Percentiles rank a stretch among this genome's conserved stretches.
These are phyloP conservation scores for Odontocerum albicorne DNA, from an alignment of 2,888 invertebrate genomes.

Conservation along the genomic window DNA sequence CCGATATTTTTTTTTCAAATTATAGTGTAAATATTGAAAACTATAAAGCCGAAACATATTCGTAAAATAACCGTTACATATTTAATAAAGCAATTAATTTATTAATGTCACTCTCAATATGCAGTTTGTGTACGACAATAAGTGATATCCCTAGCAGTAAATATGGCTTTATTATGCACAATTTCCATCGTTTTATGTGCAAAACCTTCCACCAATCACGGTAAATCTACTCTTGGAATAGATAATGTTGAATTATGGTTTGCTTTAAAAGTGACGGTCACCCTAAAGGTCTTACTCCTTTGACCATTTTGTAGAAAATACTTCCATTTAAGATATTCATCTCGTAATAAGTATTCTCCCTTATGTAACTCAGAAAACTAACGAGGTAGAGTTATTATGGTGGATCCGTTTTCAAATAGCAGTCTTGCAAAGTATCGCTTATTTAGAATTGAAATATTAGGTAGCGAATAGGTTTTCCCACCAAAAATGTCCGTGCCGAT, in stretches of 20 bases:
- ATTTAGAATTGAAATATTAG: too few relatives aligned
- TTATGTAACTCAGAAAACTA: neutral
- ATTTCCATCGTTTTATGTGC: slow-evolving; percentile 16
- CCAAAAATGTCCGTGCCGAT: too few relatives aligned
- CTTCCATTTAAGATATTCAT: neutral
- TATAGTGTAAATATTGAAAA: too few relatives aligned
- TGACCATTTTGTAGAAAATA: neutral
- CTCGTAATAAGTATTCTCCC: neutral
- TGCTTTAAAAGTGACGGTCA: neutral
- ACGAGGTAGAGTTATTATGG: slow-evolving; percentile 13
- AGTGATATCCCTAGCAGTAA: slow-evolving; percentile 18
- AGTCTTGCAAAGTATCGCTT: too few relatives aligned
- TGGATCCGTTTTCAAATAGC: too few relatives aligned
- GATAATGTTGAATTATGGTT: slow-evolving; percentile 25
- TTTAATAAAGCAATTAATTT: too few relatives aligned
- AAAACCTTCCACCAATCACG: slow-evolving; percentile 24
- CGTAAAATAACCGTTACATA: too few relatives aligned
- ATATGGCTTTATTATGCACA: slow-evolving; percentile 26
- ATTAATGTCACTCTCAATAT: too few relatives aligned
- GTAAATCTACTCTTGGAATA: slow-evolving; percentile 27
- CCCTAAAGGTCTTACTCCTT: slow-evolving; percentile 7
- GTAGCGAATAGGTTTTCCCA: too few relatives aligned
- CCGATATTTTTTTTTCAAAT: too few relatives aligned
- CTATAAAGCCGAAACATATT: too few relatives aligned
- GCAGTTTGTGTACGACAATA: slow-evolving; percentile 16